Percentiles rank a stretch among this genome's conserved stretches.
Evolutionary conservation across 2,113 vertebrate species (phyloP).

Genomic region (Canis aureus): DNA sequence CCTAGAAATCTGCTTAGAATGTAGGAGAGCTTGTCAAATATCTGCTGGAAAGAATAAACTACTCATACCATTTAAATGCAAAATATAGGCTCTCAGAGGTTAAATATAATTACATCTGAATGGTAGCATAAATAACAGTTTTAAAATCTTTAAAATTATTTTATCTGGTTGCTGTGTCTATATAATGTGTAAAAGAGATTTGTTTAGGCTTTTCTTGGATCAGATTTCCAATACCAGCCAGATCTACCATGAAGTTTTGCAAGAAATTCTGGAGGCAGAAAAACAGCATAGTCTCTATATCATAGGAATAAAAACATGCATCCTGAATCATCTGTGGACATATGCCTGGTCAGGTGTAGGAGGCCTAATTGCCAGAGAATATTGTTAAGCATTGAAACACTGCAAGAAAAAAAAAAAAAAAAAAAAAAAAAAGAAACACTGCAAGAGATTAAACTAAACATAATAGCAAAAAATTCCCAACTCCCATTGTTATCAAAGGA

Average conservation of each 20-base stretch:
- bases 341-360: background rate
- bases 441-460: background rate
- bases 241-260: background rate
- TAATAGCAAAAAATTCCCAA: background rate
- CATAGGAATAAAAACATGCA: background rate
- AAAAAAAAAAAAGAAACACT: too few species aligned
- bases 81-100: background rate
- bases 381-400: background rate
- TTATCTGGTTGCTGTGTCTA: background rate
- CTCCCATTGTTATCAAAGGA: background rate
- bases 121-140: background rate
- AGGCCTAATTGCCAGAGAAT: background rate
- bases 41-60: background rate
- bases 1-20: background rate
- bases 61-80: background rate
- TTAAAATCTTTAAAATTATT: background rate
- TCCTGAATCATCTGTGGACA: background rate
- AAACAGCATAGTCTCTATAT: background rate
- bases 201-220: background rate
- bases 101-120: background rate
- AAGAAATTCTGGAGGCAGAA: background rate
- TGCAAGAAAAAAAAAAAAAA: too few species aligned
- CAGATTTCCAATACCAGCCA: background rate
- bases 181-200: background rate
- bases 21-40: background rate